These are phyloP conservation scores for Coptodon bakossiorum DNA, from an alignment of 2,113 vertebrate species.

Conservation along the genomic window DNA sequence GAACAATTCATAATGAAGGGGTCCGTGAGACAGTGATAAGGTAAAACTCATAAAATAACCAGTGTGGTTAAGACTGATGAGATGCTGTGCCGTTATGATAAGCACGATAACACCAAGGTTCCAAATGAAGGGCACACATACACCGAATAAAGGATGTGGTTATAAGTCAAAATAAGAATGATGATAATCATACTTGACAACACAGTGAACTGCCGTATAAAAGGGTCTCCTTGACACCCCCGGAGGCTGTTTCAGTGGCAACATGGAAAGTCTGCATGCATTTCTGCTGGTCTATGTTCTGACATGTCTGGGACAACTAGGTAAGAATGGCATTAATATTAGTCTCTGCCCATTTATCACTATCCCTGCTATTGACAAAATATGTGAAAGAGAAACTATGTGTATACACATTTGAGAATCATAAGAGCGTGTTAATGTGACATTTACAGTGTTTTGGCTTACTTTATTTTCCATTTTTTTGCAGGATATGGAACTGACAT, in stretches of 20 bases:
- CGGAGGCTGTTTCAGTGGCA: background rate
- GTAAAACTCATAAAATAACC: background rate
- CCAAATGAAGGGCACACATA: background rate
- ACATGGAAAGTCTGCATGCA: background rate
- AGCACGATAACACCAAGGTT: background rate
- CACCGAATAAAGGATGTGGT: background rate
- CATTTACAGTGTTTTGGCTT: rapidly evolving
- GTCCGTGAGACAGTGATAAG: rapidly evolving
- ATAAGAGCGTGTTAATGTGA: background rate
- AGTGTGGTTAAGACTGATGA: background rate
- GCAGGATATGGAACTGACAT: constrained; percentile 36
- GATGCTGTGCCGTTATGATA: background rate
- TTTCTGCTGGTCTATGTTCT: background rate
- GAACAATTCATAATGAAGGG: background rate
- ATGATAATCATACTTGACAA: background rate
- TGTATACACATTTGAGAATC: rapidly evolving
- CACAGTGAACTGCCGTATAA: background rate
- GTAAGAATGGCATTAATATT: background rate
- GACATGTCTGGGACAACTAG: background rate
- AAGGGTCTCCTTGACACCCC: background rate
- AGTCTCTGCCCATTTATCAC: background rate
- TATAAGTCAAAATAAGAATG: background rate
- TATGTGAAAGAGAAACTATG: background rate
- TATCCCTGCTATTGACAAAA: background rate
- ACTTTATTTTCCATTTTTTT: background rate